Evolutionary conservation across 2,888 invertebrate species (phyloP).

Genomic region (Orchesella flavescens): DNA sequence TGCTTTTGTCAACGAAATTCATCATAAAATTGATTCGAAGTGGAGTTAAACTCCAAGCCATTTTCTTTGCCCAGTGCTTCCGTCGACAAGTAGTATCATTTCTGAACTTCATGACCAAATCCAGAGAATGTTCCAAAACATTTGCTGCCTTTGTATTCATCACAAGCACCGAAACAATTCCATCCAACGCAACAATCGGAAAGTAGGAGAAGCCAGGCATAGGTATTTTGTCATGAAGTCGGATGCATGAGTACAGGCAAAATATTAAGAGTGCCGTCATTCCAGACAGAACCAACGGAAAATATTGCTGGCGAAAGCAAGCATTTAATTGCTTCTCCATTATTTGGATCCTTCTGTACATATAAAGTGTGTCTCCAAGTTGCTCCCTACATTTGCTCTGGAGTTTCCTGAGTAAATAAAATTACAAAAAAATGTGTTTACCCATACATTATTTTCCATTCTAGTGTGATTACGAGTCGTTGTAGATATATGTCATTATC

Average conservation of each 20-base stretch:
- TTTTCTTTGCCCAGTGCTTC: constrained; percentile 54
- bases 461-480: too few species aligned
- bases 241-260: constrained; percentile 53
- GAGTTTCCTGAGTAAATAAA: constrained; percentile 12
- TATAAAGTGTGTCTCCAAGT: constrained; percentile 9
- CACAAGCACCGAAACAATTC: constrained; percentile 38
- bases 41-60: constrained; percentile 48
- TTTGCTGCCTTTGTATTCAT: constrained; percentile 61
- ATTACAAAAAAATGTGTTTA: background rate
- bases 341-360: constrained; percentile 49
- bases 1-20: constrained; percentile 58
- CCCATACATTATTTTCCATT: too few species aligned
- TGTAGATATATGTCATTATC: background rate
- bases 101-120: constrained; percentile 24
- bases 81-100: constrained; percentile 1
- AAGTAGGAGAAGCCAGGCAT: constrained; percentile 62
- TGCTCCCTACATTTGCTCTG: background rate
- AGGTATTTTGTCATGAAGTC: constrained; percentile 54
- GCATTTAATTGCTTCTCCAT: constrained; percentile 54
- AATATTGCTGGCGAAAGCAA: constrained; percentile 56
- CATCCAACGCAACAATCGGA: constrained; percentile 51
- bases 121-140: constrained; percentile 34
- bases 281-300: constrained; percentile 49
- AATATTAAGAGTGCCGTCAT: constrained; percentile 57
- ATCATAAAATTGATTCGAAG: constrained; percentile 52